Evolutionary conservation across 2,888 invertebrate species (phyloP), one percentile per base, ranked within the genome.

Genomic region (Calliopum simillimum): DNA sequence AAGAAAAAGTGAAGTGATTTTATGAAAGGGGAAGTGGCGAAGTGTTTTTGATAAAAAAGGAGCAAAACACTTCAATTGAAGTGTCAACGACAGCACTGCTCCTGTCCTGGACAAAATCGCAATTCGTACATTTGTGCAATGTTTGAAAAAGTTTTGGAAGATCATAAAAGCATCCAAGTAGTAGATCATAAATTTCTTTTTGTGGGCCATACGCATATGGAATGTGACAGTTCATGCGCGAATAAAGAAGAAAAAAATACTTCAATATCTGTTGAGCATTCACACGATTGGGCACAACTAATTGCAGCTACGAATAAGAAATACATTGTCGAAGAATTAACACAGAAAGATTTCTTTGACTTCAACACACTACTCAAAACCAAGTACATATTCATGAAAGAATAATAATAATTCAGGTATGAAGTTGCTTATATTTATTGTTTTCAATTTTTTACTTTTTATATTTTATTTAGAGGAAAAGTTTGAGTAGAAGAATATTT

Each of bases 121-220:
- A 69, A 69, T 49, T 67, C 69, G n/a, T 69, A 67, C 21, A 46
- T 72, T 51, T 69, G 69, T 58, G 44, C 67, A 51, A 72, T 72
- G 69, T 72, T 69, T 58, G 33, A 44, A 63, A 47, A 72, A 49
- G 71, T 71, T 21, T 41, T 69, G 43, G 33, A 71, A 55, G 66
- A 69, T 53, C 71, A 71, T 41, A 19, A 51, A 49, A 67, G 63
- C 49, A 72, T 70, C 68, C 46, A 74, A 67, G 49, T 67, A 13
- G 73, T 71, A 63, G 70, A 73, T 25, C 75, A 75, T n/a, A n/a
- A n/a, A n/a, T n/a, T n/a, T n/a, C n/a, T n/a, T n/a, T n/a, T n/a
- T n/a, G n/a, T n/a, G n/a, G 70, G 70, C 69, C 69, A 73, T 71
- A 72, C 71, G 12, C 70, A 72, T 69, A 68, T 73, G 46, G 71